phyloP scores from a whole-genome alignment of 2,888 invertebrate genomes.

The Invenusta paracnida region DNA sequence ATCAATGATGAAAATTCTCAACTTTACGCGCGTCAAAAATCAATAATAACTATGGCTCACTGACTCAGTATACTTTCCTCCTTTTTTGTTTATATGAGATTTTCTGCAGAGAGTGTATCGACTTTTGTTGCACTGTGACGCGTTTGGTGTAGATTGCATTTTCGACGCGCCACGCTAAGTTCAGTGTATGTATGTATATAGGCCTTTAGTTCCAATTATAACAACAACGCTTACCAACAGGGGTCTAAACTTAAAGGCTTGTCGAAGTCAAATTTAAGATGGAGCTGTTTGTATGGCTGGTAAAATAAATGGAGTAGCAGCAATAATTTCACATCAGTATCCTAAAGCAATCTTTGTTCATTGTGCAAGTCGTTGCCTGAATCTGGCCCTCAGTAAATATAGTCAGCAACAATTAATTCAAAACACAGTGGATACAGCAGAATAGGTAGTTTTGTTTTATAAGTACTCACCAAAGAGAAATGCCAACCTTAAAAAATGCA shows the following conservation, averaged over 20 bases:
- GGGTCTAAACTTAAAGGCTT: not conserved
- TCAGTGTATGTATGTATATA: too few relatives aligned
- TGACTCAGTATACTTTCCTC: too few relatives aligned
- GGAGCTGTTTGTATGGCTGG: not conserved
- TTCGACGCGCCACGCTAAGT: not conserved
- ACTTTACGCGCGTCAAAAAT: too few relatives aligned
- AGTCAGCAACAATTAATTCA: not conserved
- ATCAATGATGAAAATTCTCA: too few relatives aligned
- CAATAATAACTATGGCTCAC: too few relatives aligned
- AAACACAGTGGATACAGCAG: not conserved
- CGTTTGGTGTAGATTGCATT: not conserved
- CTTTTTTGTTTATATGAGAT: too few relatives aligned
- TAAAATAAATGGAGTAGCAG: not conserved
- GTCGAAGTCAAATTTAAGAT: not conserved
- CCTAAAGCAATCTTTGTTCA: not conserved
- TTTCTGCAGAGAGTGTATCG: too few relatives aligned
- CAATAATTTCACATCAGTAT: not conserved
- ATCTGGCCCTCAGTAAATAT: not conserved
- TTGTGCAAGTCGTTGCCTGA: not conserved
- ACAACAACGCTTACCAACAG: not conserved
- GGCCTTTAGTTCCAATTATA: too few relatives aligned
- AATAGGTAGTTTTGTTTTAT: not conserved
- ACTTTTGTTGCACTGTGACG: too few relatives aligned
- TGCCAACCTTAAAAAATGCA: not conserved
- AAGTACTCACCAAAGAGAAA: not conserved